phyloP scores from a whole-genome alignment of 2,888 invertebrate species.

The Leptinotarsa peninsularis region DNA sequence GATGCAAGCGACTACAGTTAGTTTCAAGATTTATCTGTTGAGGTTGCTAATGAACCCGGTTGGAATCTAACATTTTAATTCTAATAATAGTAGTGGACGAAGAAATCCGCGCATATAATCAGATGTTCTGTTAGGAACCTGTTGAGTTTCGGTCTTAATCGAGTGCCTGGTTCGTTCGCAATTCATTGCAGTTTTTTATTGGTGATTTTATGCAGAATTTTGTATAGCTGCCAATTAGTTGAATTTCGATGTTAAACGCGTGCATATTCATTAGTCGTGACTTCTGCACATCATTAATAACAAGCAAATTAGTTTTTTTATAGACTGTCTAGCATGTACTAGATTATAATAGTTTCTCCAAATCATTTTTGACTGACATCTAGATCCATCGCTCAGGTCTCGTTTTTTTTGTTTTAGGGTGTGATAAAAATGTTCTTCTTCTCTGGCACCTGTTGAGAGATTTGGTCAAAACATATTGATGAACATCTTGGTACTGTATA shows the following conservation, averaged over 20 bases:
- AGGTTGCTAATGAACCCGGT: background rate
- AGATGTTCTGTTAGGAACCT: conserved; percentile 5
- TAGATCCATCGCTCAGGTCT: background rate
- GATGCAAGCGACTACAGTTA: conserved; percentile 19
- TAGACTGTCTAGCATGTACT: background rate
- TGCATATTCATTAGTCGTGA: conserved; percentile 18
- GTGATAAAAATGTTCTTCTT: background rate
- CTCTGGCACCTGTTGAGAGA: background rate
- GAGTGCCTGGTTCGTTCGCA: background rate
- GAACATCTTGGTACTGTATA: no score
- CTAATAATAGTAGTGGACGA: conserved; percentile 4
- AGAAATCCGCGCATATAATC: conserved; percentile 12
- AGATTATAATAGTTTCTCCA: background rate
- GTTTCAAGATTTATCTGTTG: background rate
- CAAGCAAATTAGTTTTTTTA: conserved; percentile 1
- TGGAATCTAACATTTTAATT: background rate
- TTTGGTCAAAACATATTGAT: no score
- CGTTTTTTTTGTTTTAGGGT: background rate
- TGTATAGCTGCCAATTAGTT: conserved; percentile 16
- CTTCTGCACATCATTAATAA: background rate
- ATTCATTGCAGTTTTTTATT: conserved; percentile 13
- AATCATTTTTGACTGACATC: background rate
- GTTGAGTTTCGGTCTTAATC: background rate
- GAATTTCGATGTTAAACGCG: background rate
- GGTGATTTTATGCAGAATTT: background rate